Conservation (phyloP, 2,113 vertebrate species). For the Carassius auratus region DNA sequence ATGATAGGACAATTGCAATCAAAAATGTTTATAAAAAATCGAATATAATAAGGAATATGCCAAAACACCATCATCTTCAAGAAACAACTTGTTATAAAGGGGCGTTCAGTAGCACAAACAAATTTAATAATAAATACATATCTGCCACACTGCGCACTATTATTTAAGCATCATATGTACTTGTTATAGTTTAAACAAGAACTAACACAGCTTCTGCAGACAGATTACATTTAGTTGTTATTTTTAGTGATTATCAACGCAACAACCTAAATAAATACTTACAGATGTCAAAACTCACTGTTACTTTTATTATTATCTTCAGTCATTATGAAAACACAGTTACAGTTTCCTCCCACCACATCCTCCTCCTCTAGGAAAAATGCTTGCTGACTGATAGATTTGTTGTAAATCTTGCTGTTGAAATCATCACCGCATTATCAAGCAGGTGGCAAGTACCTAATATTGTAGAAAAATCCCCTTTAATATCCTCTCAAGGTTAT, state of each 20-base stretch:
- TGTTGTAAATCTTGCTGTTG: background rate
- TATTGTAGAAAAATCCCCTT: background rate
- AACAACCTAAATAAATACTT: background rate
- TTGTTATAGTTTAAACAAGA: background rate
- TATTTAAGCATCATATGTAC: background rate
- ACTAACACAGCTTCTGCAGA: background rate
- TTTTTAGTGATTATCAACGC: conserved; percentile 4
- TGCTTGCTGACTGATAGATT: background rate
- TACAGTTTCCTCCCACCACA: background rate
- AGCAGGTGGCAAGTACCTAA: background rate
- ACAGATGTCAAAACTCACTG: background rate
- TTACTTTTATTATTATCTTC: background rate
- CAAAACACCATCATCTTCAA: background rate
- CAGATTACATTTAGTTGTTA: background rate
- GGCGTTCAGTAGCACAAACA: background rate
- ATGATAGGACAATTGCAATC: background rate
- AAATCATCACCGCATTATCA: conserved; percentile 5
- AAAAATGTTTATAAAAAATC: background rate
- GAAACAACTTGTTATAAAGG: background rate
- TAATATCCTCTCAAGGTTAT: conserved; percentile 17
- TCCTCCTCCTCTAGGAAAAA: background rate
- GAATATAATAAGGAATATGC: background rate
- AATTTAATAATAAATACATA: background rate
- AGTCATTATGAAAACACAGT: background rate
- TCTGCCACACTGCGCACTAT: background rate